Conservation (phyloP, 2,797 vertebrate species). For the Gallinago nigripennis region DNA sequence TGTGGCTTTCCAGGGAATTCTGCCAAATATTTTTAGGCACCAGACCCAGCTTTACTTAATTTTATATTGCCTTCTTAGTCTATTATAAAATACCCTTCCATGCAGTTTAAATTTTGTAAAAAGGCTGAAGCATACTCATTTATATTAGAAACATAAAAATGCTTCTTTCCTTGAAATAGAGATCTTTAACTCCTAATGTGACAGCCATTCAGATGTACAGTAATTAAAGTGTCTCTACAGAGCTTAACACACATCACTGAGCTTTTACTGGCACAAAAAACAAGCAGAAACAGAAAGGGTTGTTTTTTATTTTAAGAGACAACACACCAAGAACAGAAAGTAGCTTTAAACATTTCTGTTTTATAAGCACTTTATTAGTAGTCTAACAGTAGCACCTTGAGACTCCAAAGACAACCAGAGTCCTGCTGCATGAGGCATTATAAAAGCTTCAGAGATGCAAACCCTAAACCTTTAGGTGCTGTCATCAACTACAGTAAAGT, state of each 20-base stretch:
- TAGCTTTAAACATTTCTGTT: background rate
- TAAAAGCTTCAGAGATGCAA: background rate
- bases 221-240: conserved; percentile 20
- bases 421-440: background rate
- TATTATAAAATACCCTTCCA: conserved; percentile 82
- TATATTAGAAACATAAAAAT: conserved; percentile 68
- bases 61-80: conserved; percentile 83
- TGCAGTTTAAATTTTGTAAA: conserved; percentile 79
- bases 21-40: conserved; percentile 88
- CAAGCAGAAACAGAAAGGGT: background rate
- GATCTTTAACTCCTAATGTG: conserved; percentile 36
- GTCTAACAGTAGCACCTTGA: conserved; percentile 4
- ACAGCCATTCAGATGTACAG: background rate
- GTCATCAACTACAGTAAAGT: background rate
- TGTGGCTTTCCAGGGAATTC: conserved; percentile 88
- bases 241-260: background rate
- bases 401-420: background rate
- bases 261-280: background rate
- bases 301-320: background rate
- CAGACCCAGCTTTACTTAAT: conserved; percentile 85
- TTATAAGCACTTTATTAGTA: background rate
- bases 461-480: background rate
- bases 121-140: conserved; percentile 60
- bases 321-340: background rate
- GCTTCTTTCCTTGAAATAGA: conserved; percentile 53